These are phyloP conservation scores for Pangasius djambal DNA, from an alignment of 2,797 vertebrate species.

Conservation along the genomic window DNA sequence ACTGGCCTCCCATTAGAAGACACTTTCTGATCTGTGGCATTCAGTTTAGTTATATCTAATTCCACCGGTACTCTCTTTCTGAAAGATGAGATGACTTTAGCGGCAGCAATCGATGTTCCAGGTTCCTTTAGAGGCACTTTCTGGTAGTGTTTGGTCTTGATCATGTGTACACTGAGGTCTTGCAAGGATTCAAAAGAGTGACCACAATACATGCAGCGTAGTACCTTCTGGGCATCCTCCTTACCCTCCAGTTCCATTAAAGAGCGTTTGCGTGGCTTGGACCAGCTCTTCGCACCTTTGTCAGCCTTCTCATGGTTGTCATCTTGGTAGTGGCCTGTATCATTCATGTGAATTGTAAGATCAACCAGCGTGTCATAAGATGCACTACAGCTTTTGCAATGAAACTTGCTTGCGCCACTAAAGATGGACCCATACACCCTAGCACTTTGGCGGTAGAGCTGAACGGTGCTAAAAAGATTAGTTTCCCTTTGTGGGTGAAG, in stretches of 20 bases:
- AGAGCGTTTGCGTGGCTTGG: slow-evolving; percentile 96
- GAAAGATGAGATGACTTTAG: slow-evolving; percentile 88
- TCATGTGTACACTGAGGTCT: slow-evolving; percentile 99
- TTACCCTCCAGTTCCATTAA: slow-evolving; percentile 98
- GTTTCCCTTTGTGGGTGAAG: slow-evolving; percentile 79
- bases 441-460: slow-evolving; percentile 95
- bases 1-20: slow-evolving; percentile 78
- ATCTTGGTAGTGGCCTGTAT: slow-evolving; percentile 96
- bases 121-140: slow-evolving; percentile 99
- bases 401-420: slow-evolving; percentile 97
- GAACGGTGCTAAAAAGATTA: slow-evolving; percentile 95
- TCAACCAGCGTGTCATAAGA: slow-evolving; percentile 97
- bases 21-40: slow-evolving; percentile 79
- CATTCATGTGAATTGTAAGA: slow-evolving; percentile 98
- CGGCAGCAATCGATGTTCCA: slow-evolving; percentile 87
- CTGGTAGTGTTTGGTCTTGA: slow-evolving; percentile 99
- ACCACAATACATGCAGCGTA: slow-evolving; percentile 99
- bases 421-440: slow-evolving; percentile 97
- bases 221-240: slow-evolving; percentile 96
- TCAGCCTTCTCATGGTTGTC: slow-evolving; percentile 94
- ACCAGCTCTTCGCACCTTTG: slow-evolving; percentile 92
- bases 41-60: slow-evolving; percentile 85
- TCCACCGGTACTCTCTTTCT: slow-evolving; percentile 88
- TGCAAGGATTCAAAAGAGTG: slow-evolving; percentile 99
- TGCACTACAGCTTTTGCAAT: slow-evolving; percentile 97